Base-by-base conservation (phyloP, 2,113 vertebrate species). In the Xerus inauris region DNA sequence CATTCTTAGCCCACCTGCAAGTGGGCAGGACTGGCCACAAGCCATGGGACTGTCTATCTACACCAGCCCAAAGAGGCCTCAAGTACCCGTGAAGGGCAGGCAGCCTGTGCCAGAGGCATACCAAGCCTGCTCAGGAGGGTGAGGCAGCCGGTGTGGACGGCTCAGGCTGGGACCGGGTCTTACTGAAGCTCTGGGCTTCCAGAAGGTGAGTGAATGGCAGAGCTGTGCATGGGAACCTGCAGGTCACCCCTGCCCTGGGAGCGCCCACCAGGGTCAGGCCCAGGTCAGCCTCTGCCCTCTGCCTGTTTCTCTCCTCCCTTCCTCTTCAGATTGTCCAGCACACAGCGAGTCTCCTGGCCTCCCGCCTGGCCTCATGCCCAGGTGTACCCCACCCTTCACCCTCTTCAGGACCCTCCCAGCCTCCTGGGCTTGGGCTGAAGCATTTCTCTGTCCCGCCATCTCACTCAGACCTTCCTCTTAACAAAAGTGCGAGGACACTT, bases 51-150 rank as follows among this genome's bases (percentile, higher is more conserved):
- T 1, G 3, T 5, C 2, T 0, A 1, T 8, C 22, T 0, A 14
- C 2, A 1, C 16, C n/a, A 2, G 64, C 40, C 24, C 40, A 0
- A 11, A 6, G 47, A 26, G 0, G 0, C 49, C 2, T 5, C 2
- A 3, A 12, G 3, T 42, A 16, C 30, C 0, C 20, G 2, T 11
- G 1, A 5, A 8, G 24, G 62, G 14, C 19, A 42, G 9, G 6
- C 45, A 57, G 72, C 38, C 8, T 11, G 1, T 2, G 40, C 64
- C 11, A 59, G 51, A 35, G 62, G 32, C 0, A 11, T 8, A 4
- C 0, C 51, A 16, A 14, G 51, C 51, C 51, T 17, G 13, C 14
- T 17, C 51, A 51, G 51, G 51, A 51, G 3, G 51, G 51, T 14
- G 12, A 51, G 51, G 51, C 51, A 5, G 51, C 16, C 14, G 5